Base-by-base conservation (phyloP, 2,113 vertebrate species). In the Ornithorhynchus anatinus region DNA sequence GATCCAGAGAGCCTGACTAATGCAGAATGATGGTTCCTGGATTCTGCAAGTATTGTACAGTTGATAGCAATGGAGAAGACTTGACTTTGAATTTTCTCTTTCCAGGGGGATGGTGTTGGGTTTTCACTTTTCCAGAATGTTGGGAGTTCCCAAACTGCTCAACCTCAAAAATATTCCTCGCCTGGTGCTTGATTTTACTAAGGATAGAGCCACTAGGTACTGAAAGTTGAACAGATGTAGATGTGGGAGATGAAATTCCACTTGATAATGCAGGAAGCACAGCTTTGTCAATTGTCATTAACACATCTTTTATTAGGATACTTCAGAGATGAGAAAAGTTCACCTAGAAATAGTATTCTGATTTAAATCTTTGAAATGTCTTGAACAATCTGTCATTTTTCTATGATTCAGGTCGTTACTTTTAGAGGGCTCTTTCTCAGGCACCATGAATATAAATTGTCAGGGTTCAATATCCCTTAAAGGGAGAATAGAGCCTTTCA, bases 201-300 rank as follows among this genome's bases (percentile, higher is more conserved):
- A 8, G 3, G 16, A 50, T 43, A 50, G 33, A 57, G n/a, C 60
- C 14, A 60, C 43, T 66, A 23, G 31, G 33, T 69, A 52, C 52
- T 60, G 62, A 77, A 68, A 75, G 23, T 25, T 10, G 27, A 59
- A 62, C 44, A 66, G 32, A 12, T 58, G 15, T 31, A 57, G 27
- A 20, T 44, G 36, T 39, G 11, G 50, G 61, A 84, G 63, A 42
- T 69, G 67, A 79, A 59, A 65, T 33, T 19, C 67, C 66, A 62
- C 77, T 54, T 73, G 47, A 54, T 27, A 29, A 10, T 39, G 36
- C 8, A 36, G 19, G 72, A 86, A 78, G 9, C 31, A 23, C 67
- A 79, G 50, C 23, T 65, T 78, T 43, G n/a, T 73, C 70, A 37
- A 60, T 58, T 58, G 69, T 52, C 75, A 65, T 68, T 56, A 72